Evolutionary conservation across 2,888 invertebrate genomes (phyloP).

Genomic region (Dynastes grantii): DNA sequence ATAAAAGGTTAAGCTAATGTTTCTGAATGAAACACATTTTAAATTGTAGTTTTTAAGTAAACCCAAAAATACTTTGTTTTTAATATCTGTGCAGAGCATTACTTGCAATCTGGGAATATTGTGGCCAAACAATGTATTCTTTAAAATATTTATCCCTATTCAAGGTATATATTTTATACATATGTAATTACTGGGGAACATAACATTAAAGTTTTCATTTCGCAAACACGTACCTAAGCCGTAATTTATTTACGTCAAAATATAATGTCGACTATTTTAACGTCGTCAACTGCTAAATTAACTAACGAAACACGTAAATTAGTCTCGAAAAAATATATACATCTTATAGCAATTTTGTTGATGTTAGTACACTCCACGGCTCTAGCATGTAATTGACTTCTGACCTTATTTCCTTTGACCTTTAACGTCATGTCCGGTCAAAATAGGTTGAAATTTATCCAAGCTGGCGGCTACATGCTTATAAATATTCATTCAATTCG

Average conservation of each 20-base stretch:
- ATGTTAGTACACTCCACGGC: conserved; percentile 58
- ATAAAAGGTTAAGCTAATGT: too few relatives aligned
- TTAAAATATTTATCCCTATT: too few relatives aligned
- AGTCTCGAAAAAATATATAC: conserved; percentile 31
- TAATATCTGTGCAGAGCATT: too few relatives aligned
- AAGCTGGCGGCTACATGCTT: conserved; percentile 42
- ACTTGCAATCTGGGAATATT: too few relatives aligned
- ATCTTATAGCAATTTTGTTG: conserved; percentile 49
- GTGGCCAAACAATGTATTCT: too few relatives aligned
- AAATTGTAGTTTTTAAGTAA: too few relatives aligned
- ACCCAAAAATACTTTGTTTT: too few relatives aligned
- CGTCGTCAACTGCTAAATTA: conserved; percentile 24
- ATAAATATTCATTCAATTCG: conserved; percentile 37
- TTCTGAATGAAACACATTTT: too few relatives aligned
- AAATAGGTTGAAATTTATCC: conserved; percentile 61
- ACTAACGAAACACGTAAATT: conserved; percentile 40
- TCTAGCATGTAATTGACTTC: conserved; percentile 65
- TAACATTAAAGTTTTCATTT: not conserved
- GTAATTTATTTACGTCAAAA: not conserved
- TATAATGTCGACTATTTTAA: conserved; percentile 25
- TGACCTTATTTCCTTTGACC: conserved; percentile 67
- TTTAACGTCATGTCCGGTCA: conserved; percentile 67
- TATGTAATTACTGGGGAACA: too few relatives aligned
- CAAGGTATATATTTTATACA: too few relatives aligned
- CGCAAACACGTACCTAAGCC: not conserved